Conservation (phyloP, 2,113 vertebrate genomes). For the Peromyscus leucopus region DNA sequence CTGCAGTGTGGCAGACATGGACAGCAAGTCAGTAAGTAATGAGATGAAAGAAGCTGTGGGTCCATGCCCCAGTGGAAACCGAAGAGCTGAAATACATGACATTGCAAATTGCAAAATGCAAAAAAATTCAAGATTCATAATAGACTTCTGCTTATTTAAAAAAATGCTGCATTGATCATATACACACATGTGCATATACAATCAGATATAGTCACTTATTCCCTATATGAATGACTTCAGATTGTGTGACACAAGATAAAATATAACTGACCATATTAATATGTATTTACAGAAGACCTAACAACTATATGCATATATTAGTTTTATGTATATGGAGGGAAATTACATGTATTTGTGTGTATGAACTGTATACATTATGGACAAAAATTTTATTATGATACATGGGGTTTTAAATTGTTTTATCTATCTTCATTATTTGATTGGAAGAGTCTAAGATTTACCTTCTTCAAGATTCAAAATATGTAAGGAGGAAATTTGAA, state of each 20-base stretch:
- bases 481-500: constrained; percentile 35
- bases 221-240: not conserved
- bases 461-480: constrained; percentile 44
- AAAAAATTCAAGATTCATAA: not conserved
- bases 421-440: not conserved
- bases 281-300: not conserved
- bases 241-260: not conserved
- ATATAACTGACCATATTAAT: not conserved
- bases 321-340: not conserved
- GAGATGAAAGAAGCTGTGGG: not conserved
- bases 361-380: not conserved
- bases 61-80: not conserved
- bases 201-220: not conserved
- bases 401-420: not conserved
- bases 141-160: not conserved
- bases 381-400: not conserved
- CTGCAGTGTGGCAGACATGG: not conserved
- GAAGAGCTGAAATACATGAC: not conserved
- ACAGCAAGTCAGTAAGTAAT: not conserved
- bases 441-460: not conserved
- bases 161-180: not conserved
- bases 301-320: not conserved
- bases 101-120: not conserved
- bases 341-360: not conserved
- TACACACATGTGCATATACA: not conserved